Evolutionary conservation across 2,888 invertebrate species (phyloP), one percentile per base, ranked within the genome.

Genomic region (Ennomos erosarius): DNA sequence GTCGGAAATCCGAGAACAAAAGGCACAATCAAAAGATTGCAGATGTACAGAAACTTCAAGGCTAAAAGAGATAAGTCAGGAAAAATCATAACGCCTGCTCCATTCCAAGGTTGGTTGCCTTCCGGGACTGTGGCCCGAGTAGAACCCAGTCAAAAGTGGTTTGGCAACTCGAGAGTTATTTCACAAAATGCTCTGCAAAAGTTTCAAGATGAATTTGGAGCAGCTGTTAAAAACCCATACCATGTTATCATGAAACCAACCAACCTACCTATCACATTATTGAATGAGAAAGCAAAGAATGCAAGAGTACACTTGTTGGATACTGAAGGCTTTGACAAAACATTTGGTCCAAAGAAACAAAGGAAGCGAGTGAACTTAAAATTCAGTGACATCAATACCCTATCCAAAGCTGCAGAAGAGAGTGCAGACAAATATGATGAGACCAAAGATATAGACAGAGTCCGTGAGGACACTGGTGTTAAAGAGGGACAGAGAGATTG

Each of bases 21-120:
- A 85, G 95, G 96, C 10, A 99, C 99, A 0, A 99, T 99, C 64
- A 99, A 98, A 81, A 94, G 99, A 47, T 89, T 99, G 67, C 98
- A 98, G 86, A 99, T 99, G 99, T 99, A 99, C 90, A 95, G 98
- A 70, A 99, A 99, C 88, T 98, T 98, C 82, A 99, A 99, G 87
- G 96, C 99, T 0, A 98, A 98, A 84, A 94, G 99, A 55, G 96
- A 99, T 88, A 95, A 94, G 75, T 93, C 93, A 56, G 97, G 99
- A 49, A 97, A 99, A 93, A 98, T 99, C 55, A 88, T 99, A 45
- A 96, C 95, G 38, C 97, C 99, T 34, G 99, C 99, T 0, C 99
- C 99, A 0, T 99, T 98, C 84, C 99, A 99, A 94, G 97, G 96
- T 45, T 95, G 95, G 90, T 90, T 98, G 16, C 92, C 96, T 10